Base-by-base conservation (phyloP, 2,888 invertebrate genomes). In the Chydorus sphaericus region DNA sequence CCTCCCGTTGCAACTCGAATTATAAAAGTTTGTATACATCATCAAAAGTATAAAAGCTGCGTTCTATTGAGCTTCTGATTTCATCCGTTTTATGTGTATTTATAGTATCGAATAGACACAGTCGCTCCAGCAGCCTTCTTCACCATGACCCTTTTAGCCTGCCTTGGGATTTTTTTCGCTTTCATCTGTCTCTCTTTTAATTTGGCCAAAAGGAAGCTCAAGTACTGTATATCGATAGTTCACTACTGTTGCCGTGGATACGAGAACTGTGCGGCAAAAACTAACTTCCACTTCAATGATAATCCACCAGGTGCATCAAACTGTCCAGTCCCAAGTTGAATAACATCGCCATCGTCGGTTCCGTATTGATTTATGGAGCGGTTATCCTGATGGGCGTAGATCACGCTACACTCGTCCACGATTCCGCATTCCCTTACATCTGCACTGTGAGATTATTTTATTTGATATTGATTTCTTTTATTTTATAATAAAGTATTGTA, bases 301-400 rank as follows among this genome's bases (percentile, higher is more conserved):
- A n/a, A n/a, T n/a, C n/a, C n/a, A n/a, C n/a, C 73, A 87, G 89
- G 69, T 87, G 85, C 61, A 89, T 92, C 69, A 92, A 93, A 71
- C 76, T 92, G 60, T 91, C 91, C 23, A 91, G 91, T 65, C 92
- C 92, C 1, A 83, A 86, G 60, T 74, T 93, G 57, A 92, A 91
- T 75, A 92, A 91, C 72, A 86, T 91, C 72, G 89, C 90, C 0
- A 82, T 89, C 37, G 80, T 88, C 36, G 92, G 92, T 16, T 92
- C 91, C 67, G 84, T 88, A 63, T 72, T 90, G 63, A 90, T 91
- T n/a, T 92, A 92, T 71, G 76, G 82, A 2, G 87, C 90, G 1
- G 89, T 92, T 44, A 85, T 90, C 26, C 74, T 91, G 53, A 73
- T 90, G 59, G 91, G 90, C 4, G 75, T 90, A 57, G 90, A 91